Conservation (phyloP, 2,113 vertebrate genomes). For the Recurvirostra avosetta region DNA sequence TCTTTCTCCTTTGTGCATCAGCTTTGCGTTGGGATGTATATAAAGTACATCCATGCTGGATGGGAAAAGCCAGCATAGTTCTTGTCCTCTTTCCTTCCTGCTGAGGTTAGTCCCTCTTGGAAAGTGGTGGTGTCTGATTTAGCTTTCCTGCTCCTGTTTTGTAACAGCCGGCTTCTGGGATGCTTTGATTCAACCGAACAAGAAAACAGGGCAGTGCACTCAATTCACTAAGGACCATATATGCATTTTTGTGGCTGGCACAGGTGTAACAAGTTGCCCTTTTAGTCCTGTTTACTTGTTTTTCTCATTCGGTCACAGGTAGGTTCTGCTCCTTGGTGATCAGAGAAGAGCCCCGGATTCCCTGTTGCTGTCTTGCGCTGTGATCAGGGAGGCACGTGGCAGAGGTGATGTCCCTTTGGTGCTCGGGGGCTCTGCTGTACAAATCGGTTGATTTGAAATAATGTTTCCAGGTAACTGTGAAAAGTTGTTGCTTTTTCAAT, state of each 20-base stretch:
- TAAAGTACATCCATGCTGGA: background rate
- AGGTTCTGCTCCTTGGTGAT: background rate
- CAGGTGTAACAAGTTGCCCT: background rate
- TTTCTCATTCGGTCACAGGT: background rate
- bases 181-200: slow-evolving; percentile 14
- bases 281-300: slow-evolving; percentile 24
- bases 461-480: slow-evolving; percentile 7
- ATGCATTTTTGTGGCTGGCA: background rate
- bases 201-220: background rate
- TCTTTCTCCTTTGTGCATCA: background rate
- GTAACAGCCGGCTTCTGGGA: background rate
- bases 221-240: background rate
- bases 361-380: background rate
- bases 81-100: background rate
- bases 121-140: background rate
- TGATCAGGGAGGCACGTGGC: background rate
- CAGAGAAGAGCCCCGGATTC: background rate
- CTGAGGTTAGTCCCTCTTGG: background rate
- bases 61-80: background rate
- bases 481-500: background rate
- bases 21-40: background rate
- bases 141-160: background rate
- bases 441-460: background rate
- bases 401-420: background rate
- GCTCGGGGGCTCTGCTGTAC: background rate